Evolutionary conservation across 2,797 vertebrate species (phyloP), one percentile per base, ranked within the genome.

Genomic region (Mastacembelus armatus): DNA sequence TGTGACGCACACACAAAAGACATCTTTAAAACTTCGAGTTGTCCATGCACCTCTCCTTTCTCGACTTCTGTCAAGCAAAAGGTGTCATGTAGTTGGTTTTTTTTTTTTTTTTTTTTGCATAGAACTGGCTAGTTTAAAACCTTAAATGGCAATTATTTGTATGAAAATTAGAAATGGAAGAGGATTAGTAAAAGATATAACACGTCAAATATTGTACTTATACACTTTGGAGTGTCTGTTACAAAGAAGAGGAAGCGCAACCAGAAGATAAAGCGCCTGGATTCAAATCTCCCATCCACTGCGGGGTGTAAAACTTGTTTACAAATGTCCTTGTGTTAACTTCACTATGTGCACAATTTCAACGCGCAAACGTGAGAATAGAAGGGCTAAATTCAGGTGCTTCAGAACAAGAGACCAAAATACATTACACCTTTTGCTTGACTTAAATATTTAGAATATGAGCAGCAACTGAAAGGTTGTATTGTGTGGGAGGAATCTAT

Each of bases 401-500:
- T 48, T 27, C 62, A 55, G 35, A 72, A 33, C 43, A 45, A 40
- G 7, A 10, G n/a, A 54, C 49, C 42, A 48, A 29, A 63, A 69
- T 56, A 33, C 49, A 42, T 40, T 51, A 35, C 63, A 72, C 42
- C 11, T 67, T 74, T 62, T 44, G 48, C 62, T 64, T 66, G 8
- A 66, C 38, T 50, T 29, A 78, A 78, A 90, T 84, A 88, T 90
- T 84, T 85, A 73, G 82, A 92, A 93, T 93, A 92, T 93, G 90
- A 94, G 86, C 73, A 91, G 90, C 88, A 89, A 92, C 86, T 93
- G 93, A 95, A 96, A 96, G 93, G 94, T 95, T 93, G 96, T 85
- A 93, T 91, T 91, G 92, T 93, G 91, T 92, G 93, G 93, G 94
- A 92, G 92, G 92, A 91, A 91, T 94, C 93, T 94, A 91, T 91